Base-by-base conservation (phyloP, 2,797 vertebrate genomes). In the Silurus lanzhouensis region DNA sequence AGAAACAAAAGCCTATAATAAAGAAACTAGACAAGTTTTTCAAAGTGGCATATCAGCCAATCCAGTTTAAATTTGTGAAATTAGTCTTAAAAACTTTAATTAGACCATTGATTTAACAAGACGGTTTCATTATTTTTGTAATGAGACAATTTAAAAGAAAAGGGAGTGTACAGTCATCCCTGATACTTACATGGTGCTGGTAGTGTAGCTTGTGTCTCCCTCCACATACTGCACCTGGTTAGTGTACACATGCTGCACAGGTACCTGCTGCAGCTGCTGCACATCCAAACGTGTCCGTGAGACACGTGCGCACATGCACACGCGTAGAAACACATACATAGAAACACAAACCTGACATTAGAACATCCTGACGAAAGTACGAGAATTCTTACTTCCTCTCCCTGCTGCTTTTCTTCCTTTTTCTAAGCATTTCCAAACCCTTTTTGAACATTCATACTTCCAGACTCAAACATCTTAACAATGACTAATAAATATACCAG, bases 181-280 rank as follows among this genome's bases (percentile, higher is more conserved):
- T 52, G 64, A 67, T 1, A 89, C 97, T 97, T 90, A 98, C 97
- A 98, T 98, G 91, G 97, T 96, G 85, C 96, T 97, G 88, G 96
- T 95, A 8, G 96, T 94, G 92, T 98, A 98, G 93, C 92, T 96
- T 89, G 93, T 88, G 15, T 98, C 97, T 77, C 95, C 96, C 89
- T 98, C 97, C 92, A 98, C 97, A 89, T 98, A 98, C 91, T 98
- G 97, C 90, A 98, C 97, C 92, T 97, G 97, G 91, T 96, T 96
- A 90, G 97, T 91, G 89, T 98, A 98, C 67, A 98, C 97, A 81
- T 98, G 97, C 85, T 97, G 95, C 74, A 98, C 97, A 0, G 96
- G 96, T 66, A 98, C 96, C 92, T 97, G 94, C 89, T 97, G 96
- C 66, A 98, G 95, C 92, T 98, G 97, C 93, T 97, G 96, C 88